Evolutionary conservation across 2,888 invertebrate genomes (phyloP).

Genomic region (Branchellion lobata): DNA sequence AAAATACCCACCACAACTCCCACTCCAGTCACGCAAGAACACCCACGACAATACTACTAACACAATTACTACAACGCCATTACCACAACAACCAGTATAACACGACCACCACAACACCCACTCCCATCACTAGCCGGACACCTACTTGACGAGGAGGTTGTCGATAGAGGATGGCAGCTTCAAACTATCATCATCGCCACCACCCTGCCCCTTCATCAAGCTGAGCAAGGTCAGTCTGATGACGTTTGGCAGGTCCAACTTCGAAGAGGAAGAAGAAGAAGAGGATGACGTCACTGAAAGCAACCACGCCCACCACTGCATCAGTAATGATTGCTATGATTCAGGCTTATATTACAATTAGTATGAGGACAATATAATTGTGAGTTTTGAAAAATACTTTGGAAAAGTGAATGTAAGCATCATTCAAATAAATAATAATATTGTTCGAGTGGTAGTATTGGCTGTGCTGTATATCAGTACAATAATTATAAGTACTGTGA

Average conservation of each 20-base stretch:
- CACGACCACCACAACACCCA: no score
- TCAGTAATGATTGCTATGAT: not conserved
- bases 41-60: no score
- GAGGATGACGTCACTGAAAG: not conserved
- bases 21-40: no score
- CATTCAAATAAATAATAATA: no score
- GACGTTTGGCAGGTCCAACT: not conserved
- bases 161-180: not conserved
- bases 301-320: not conserved
- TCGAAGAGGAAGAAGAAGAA: conserved; percentile 9
- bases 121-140: no score
- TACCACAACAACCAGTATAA: no score
- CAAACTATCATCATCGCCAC: conserved; percentile 3
- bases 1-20: no score
- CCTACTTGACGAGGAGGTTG: not conserved
- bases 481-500: not conserved
- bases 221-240: not conserved
- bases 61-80: no score
- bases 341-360: no score
- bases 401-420: no score
- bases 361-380: no score
- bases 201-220: not conserved
- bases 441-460: not conserved
- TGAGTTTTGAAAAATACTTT: no score
- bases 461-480: not conserved